Evolutionary conservation across 2,113 vertebrate genomes (phyloP), one percentile per base, ranked within the genome.

Genomic region (Megaceryle maxima): DNA sequence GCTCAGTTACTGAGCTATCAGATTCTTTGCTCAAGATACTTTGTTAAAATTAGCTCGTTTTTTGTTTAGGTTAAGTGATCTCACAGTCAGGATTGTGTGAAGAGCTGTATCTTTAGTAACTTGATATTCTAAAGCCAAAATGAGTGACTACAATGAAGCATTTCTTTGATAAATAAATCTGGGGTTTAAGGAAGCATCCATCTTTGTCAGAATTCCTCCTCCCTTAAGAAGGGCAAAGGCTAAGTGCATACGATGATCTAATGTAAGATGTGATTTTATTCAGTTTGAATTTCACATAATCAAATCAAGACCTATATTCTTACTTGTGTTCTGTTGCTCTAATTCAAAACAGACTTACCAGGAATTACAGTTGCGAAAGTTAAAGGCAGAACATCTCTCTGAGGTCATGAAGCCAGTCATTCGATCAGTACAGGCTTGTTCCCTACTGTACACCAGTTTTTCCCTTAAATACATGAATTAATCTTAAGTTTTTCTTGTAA

Each of bases 301-400:
- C 81, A 94, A 87, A 92, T 93, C 83, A 96, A 96, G 90, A 85
- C 56, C 37, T 83, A 16, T 90, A 68, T 88, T 87, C 75, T 91
- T 87, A 83, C 67, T 92, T 76, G 39, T 87, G 29, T 26, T 91
- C 26, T 48, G 68, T 55, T 77, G 55, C 56, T 95, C 29, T 96
- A 94, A 97, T 91, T 96, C 81, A 87, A 94, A 97, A 50, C 92
- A 96, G 94, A 83, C 56, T 79, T 72, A n/a, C 15, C 72, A 95
- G 83, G 78, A 95, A 92, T 90, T 72, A 85, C 10, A 77, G 51
- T 56, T 43, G 78, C 64, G 73, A 50, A 87, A 95, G 64, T 85
- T 67, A 92, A 66, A 94, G 86, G n/a, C 67, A 91, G 68, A 85
- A 41, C 33, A 64, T 43, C 39, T 64, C 80, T 83, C 87, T 35